phyloP scores from a whole-genome alignment of 2,113 vertebrate species.

The Tragelaphus imberbis region DNA sequence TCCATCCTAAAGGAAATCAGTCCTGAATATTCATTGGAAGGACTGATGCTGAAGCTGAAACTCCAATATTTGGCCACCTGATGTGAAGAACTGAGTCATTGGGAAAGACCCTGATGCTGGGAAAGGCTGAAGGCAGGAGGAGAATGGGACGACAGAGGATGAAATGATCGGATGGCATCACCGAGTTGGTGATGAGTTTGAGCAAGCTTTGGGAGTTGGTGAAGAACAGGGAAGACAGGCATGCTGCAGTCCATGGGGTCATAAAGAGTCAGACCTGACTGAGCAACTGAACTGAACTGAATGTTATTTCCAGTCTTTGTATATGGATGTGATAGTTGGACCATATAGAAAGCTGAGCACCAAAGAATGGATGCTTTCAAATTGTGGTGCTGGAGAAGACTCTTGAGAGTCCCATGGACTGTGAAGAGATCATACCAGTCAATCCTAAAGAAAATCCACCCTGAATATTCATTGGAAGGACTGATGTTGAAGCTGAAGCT shows the following conservation, averaged over 20 bases:
- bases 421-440: background rate
- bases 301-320: background rate
- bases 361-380: background rate
- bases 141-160: background rate
- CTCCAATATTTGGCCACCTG: background rate
- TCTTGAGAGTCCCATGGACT: background rate
- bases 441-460: background rate
- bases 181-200: background rate
- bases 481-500: background rate
- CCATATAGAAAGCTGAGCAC: background rate
- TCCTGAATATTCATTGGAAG: background rate
- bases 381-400: background rate
- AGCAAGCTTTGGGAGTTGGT: background rate
- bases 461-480: background rate
- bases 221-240: background rate
- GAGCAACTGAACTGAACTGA: background rate
- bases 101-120: background rate
- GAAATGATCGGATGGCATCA: background rate
- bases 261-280: rapidly evolving
- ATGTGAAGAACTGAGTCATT: background rate
- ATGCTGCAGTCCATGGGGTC: background rate
- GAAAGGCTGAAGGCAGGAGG: background rate
- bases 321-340: background rate
- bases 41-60: background rate
- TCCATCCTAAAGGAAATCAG: background rate